Percentiles rank a stretch among this genome's conserved stretches.
Conservation (phyloP, 2,113 vertebrate genomes). For the Malaclemys terrapin region DNA sequence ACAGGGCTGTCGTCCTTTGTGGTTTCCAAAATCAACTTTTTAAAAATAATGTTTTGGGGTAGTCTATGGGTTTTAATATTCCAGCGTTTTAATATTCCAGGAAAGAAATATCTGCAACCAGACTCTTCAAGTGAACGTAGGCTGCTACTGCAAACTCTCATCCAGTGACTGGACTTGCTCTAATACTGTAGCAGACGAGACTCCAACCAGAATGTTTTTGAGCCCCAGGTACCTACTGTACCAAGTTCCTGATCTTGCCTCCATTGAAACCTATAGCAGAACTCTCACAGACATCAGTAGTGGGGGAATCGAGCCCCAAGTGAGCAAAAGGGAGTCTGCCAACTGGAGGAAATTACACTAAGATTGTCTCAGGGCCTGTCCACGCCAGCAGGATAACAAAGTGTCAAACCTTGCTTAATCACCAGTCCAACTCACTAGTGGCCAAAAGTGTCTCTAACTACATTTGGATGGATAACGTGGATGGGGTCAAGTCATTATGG, state of each 20-base stretch:
- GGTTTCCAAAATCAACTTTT: conserved; percentile 54
- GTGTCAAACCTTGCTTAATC: neutral
- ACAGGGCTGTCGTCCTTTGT: conserved; percentile 26
- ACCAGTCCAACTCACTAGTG: neutral
- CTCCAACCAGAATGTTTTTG: neutral
- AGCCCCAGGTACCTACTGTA: neutral
- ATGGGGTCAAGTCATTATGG: neutral
- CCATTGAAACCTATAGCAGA: neutral
- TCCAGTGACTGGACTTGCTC: neutral
- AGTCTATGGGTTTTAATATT: conserved; percentile 19
- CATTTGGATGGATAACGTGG: neutral
- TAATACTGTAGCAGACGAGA: neutral
- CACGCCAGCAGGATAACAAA: neutral
- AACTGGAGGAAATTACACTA: neutral
- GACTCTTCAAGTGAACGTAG: neutral
- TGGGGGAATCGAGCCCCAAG: neutral
- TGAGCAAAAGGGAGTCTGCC: neutral
- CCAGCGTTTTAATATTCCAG: conserved; percentile 26
- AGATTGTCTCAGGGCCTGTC: neutral
- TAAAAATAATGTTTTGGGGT: conserved; percentile 47
- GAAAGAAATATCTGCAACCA: neutral
- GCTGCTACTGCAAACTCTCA: neutral
- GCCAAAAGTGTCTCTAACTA: neutral
- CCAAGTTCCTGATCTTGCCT: neutral
- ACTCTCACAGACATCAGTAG: neutral